Percentiles rank a stretch among this genome's conserved stretches.
These are phyloP conservation scores for Trichacis sp. DNA, from an alignment of 2,888 invertebrate species.

Conservation along the genomic window DNA sequence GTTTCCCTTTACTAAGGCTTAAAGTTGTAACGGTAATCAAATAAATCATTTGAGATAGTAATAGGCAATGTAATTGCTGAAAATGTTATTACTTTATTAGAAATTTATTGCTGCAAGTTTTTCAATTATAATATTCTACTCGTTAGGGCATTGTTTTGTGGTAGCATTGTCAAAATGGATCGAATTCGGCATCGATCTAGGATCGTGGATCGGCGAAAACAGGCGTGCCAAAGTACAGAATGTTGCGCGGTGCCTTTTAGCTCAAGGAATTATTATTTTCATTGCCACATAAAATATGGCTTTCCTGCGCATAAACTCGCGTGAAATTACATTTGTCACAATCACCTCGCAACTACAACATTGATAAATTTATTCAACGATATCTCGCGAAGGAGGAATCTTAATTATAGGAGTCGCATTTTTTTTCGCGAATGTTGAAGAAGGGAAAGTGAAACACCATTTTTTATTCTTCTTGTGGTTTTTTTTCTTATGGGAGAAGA, in stretches of 20 bases:
- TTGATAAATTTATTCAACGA: background rate
- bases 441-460: background rate
- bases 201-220: background rate
- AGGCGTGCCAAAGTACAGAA: background rate
- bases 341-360: background rate
- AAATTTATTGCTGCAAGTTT: too few species aligned
- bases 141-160: too few species aligned
- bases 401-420: background rate
- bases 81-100: too few species aligned
- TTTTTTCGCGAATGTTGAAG: background rate
- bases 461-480: background rate
- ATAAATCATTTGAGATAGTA: too few species aligned
- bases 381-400: background rate
- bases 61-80: too few species aligned
- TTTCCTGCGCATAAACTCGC: background rate
- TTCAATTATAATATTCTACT: too few species aligned
- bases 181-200: background rate
- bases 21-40: too few species aligned
- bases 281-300: background rate
- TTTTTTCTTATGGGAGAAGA: background rate
- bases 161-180: background rate
- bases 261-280: background rate
- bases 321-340: background rate
- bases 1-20: too few species aligned
- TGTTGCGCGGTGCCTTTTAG: background rate